Evolutionary conservation across 1,140 invertebrate genomes (phyloP).

Genomic region (Melipona quadrifasciata): DNA sequence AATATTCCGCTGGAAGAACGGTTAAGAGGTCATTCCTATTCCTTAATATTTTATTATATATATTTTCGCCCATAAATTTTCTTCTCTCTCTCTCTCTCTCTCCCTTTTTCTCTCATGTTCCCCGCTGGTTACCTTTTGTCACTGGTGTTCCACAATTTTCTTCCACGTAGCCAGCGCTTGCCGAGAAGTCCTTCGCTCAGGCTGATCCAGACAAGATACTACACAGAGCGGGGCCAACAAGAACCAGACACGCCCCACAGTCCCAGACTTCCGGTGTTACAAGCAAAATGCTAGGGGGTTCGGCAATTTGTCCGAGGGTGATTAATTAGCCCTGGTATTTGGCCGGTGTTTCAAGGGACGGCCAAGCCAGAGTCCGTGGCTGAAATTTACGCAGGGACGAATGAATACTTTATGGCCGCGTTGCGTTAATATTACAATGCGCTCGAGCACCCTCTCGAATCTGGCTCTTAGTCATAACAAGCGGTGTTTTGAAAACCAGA

Average conservation of each 20-base stretch:
- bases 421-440: slow-evolving; percentile 19
- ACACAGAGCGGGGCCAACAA: slow-evolving; percentile 54
- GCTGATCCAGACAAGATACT: slow-evolving; percentile 60
- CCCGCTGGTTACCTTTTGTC: background rate
- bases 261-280: slow-evolving; percentile 46
- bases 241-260: slow-evolving; percentile 53
- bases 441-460: background rate
- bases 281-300: slow-evolving; percentile 55
- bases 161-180: background rate
- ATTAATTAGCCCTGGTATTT: slow-evolving; percentile 70
- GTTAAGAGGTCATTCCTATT: background rate
- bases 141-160: background rate
- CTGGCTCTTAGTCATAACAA: background rate
- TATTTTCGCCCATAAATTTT: background rate
- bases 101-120: background rate
- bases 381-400: slow-evolving; percentile 29
- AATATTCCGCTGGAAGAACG: no score
- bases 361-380: background rate
- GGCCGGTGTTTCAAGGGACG: background rate
- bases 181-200: slow-evolving; percentile 47
- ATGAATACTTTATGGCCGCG: slow-evolving; percentile 32
- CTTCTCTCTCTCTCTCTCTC: background rate
- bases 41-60: background rate
- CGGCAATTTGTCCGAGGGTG: slow-evolving; percentile 73
- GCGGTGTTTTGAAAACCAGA: background rate